A percentile compares a stretch with the other conserved stretches of the same genome.
Conservation (phyloP, 1,140 invertebrate genomes). For the Eumaeus atala region DNA sequence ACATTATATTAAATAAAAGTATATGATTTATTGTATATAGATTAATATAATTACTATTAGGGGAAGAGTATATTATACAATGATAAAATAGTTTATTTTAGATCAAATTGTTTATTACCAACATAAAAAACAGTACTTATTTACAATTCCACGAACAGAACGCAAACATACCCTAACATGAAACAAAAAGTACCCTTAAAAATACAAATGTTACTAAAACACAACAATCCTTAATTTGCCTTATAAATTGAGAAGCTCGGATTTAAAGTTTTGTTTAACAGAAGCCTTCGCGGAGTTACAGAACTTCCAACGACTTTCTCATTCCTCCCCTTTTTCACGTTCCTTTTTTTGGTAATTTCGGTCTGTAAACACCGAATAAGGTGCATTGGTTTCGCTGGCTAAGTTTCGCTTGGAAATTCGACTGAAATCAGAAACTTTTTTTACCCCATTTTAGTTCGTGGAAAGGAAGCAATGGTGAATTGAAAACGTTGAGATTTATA, state of each 20-base stretch:
- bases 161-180: no score
- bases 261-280: slow-evolving; percentile 28
- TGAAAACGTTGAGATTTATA: slow-evolving; percentile 8
- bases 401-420: slow-evolving; percentile 17
- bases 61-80: no score
- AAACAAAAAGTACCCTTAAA: slow-evolving; percentile 1
- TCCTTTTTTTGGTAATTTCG: slow-evolving; percentile 35
- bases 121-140: no score
- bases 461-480: slow-evolving; percentile 13
- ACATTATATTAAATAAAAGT: no score
- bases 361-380: slow-evolving; percentile 24
- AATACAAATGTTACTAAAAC: slow-evolving; percentile 16
- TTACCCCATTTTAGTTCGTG: slow-evolving; percentile 17
- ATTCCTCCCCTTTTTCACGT: slow-evolving; percentile 24
- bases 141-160: no score
- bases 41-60: no score
- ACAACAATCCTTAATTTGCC: slow-evolving; percentile 29
- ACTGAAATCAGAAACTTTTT: slow-evolving; percentile 17
- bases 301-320: slow-evolving; percentile 26
- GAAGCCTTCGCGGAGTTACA: slow-evolving; percentile 33
- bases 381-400: slow-evolving; percentile 19
- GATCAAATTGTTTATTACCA: no score
- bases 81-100: no score
- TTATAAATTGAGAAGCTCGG: slow-evolving; percentile 25
- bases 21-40: no score